These are phyloP conservation scores for Neoarius graeffei DNA, from an alignment of 2,113 vertebrate species.

Conservation along the genomic window DNA sequence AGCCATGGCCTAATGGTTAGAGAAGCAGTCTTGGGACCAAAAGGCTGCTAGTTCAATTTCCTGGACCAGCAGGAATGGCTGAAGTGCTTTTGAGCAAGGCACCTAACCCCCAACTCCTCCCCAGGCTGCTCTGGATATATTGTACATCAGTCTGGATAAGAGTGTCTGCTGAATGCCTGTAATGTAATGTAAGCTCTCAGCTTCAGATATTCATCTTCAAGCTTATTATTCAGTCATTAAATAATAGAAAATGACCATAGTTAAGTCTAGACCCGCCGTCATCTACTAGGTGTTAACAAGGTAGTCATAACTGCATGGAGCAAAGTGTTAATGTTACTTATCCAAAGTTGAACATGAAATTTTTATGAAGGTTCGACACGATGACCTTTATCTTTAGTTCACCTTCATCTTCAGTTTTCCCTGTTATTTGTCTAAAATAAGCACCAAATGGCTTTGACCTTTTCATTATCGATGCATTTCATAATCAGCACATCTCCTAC, in stretches of 20 bases:
- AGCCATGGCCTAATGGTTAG: too few species aligned
- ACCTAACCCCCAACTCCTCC: too few species aligned
- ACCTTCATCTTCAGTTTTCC: background rate
- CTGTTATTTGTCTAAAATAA: slow-evolving; percentile 32
- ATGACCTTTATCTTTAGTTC: slow-evolving; percentile 23
- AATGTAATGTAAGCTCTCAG: background rate
- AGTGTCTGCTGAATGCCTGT: too few species aligned
- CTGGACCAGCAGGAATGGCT: too few species aligned
- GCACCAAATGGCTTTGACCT: slow-evolving; percentile 30
- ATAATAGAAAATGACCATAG: background rate
- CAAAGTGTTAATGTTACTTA: background rate
- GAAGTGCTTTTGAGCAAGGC: too few species aligned
- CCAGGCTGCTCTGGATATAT: too few species aligned
- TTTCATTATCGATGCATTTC: slow-evolving; percentile 27
- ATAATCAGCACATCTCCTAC: slow-evolving; percentile 9
- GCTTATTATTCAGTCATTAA: background rate
- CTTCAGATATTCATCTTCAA: background rate
- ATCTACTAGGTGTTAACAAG: background rate
- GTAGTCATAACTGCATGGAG: background rate
- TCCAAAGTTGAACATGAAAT: background rate
- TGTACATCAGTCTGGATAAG: too few species aligned
- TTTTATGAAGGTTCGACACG: background rate
- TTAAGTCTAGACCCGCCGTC: background rate
- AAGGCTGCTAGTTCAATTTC: too few species aligned
- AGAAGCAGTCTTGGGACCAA: too few species aligned